Conservation (phyloP, 2,888 invertebrate species). For the Myopa testacea region DNA sequence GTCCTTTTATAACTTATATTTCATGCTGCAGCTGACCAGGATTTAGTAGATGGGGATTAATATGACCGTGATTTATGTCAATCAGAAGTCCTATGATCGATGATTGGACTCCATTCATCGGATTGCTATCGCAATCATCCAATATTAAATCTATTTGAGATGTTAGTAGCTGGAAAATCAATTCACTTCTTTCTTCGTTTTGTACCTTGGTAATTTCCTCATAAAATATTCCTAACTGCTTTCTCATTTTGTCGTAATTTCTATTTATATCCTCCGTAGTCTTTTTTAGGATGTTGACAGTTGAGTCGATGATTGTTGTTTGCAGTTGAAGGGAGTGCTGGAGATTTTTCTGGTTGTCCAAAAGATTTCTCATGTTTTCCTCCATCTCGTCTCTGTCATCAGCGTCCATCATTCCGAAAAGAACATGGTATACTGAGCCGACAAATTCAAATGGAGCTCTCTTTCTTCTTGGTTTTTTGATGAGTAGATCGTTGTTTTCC, state of each 20-base stretch:
- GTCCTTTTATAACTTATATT: neutral
- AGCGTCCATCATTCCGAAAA: too few species aligned
- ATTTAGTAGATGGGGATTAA: slow-evolving; percentile 11
- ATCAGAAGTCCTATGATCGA: neutral
- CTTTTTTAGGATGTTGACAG: neutral
- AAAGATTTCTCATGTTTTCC: neutral
- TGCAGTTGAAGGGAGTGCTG: neutral
- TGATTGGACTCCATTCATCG: too few species aligned
- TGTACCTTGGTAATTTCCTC: neutral
- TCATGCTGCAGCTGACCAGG: neutral
- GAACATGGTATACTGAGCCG: neutral
- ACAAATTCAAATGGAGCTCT: neutral
- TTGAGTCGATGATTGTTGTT: neutral
- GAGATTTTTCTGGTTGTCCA: slow-evolving; percentile 1
- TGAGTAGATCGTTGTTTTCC: too few species aligned
- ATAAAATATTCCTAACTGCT: neutral
- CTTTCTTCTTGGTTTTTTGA: neutral
- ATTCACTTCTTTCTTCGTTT: neutral
- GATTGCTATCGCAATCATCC: slow-evolving; percentile 4
- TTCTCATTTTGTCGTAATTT: neutral
- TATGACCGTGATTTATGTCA: neutral
- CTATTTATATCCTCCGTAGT: neutral
- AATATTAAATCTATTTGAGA: neutral
- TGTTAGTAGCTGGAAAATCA: neutral
- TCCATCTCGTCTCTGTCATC: slow-evolving; percentile 11